Evolutionary conservation across 2,797 vertebrate genomes (phyloP), one percentile per base, ranked within the genome.

Genomic region (Catharus ustulatus): DNA sequence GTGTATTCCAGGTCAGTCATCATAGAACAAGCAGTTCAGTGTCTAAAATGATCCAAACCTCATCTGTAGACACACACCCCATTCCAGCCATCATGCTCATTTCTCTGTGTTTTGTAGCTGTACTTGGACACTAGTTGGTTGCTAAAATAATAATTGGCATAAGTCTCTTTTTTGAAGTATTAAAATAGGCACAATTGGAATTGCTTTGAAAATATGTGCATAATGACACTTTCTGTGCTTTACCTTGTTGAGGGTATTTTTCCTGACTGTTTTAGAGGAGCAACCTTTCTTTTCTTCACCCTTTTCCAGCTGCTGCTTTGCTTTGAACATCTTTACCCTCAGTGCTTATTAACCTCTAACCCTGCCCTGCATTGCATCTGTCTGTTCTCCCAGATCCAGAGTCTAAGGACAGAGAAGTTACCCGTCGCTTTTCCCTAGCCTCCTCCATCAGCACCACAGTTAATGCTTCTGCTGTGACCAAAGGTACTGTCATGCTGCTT

Each of bases 361-460:
- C 88, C 94, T 90, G 81, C 78, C 96, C 95, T 94, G 95, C 97
- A 78, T 96, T 97, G 82, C 95, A 76, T 97, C 94, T 97, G 76
- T 97, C 95, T 98, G 3, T 97, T 95, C 94, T 94, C 96, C 93
- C 95, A 99, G 98, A 99, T 82, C 97, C 98, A 55, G 97, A 98
- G 67, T 89, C 96, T 97, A 99, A 99, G 97, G 99, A 99, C 96
- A 97, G 98, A 87, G 98, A 98, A 92, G 98, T 98, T 71, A 97
- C 98, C 61, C 98, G 99, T 23, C 98, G 99, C 96, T 99, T 99
- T 98, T 99, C 99, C 96, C 98, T 99, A 93, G 98, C 98, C 91
- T 99, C 99, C 93, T 98, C 99, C 96, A 97, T 98, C 77, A 98
- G 97, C 97, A 97, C 98, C 76, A 98, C 98, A 79, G 97, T 98